Conservation (phyloP, 2,888 invertebrate species). For the Zelleria hepariella region DNA sequence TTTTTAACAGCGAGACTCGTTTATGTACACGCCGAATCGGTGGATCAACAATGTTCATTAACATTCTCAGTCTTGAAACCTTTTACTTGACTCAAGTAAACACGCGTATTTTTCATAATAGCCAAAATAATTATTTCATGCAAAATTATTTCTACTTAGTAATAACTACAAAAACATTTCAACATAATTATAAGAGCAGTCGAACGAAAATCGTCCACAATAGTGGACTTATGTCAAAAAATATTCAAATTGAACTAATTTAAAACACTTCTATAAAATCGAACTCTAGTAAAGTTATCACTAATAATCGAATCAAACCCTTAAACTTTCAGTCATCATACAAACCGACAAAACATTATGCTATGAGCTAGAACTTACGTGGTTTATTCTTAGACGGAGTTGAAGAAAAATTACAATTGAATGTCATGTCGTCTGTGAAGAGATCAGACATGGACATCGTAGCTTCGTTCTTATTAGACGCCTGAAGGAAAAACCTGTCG, state of each 20-base stretch:
- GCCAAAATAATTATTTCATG: constrained; percentile 36
- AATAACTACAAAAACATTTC: constrained; percentile 6
- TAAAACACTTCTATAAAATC: constrained; percentile 3
- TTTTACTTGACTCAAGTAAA: constrained; percentile 44
- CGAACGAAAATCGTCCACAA: constrained; percentile 36
- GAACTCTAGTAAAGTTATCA: neutral
- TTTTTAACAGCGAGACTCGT: neutral
- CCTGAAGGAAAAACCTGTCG: constrained; percentile 36
- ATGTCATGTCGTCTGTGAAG: constrained; percentile 56
- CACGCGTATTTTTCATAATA: constrained; percentile 30
- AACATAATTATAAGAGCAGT: neutral
- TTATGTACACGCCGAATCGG: neutral
- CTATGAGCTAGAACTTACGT: constrained; percentile 25
- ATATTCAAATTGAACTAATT: neutral
- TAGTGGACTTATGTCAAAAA: constrained; percentile 41
- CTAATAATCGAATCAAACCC: neutral
- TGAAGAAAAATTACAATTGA: constrained; percentile 62
- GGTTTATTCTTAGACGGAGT: constrained; percentile 62
- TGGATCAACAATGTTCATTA: neutral
- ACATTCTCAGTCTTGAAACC: constrained; percentile 29
- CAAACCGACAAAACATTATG: neutral
- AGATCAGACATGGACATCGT: constrained; percentile 58
- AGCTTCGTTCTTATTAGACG: constrained; percentile 39
- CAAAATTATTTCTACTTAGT: constrained; percentile 30
- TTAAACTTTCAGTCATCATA: neutral